phyloP scores from a whole-genome alignment of 2,113 vertebrate species.

The Pyrgilauda ruficollis region DNA sequence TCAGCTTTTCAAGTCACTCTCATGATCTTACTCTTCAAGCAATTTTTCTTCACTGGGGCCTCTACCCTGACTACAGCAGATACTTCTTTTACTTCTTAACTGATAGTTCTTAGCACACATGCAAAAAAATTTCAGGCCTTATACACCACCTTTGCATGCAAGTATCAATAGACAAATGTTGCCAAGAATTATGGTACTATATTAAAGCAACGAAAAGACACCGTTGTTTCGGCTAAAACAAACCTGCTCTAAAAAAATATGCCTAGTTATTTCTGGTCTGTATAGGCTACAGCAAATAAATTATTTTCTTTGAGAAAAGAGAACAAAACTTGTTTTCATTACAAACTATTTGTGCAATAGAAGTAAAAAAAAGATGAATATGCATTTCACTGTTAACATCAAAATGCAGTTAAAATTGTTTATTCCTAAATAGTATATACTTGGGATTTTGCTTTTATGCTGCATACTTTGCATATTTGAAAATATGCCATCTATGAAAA shows the following conservation, averaged over 20 bases:
- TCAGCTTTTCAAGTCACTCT: not conserved
- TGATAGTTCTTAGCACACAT: not conserved
- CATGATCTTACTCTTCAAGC: not conserved
- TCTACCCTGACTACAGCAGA: not conserved
- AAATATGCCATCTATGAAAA: not conserved
- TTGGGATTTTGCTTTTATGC: not conserved
- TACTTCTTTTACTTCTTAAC: not conserved
- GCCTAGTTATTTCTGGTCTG: not conserved
- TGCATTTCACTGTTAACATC: rapidly evolving
- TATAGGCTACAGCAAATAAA: not conserved
- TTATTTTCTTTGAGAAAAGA: not conserved
- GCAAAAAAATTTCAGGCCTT: not conserved
- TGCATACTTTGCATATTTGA: not conserved
- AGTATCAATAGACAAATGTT: not conserved
- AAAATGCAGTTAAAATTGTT: not conserved
- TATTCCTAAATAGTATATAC: not conserved
- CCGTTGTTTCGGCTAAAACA: not conserved
- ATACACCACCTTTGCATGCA: not conserved
- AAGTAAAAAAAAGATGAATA: not conserved
- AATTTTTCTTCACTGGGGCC: not conserved
- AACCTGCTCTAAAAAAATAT: not conserved
- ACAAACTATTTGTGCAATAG: not conserved
- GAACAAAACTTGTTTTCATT: not conserved
- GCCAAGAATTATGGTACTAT: not conserved
- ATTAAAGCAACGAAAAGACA: not conserved